Evolutionary conservation across 2,888 invertebrate species (phyloP).

Genomic region (Calameuta idolon): DNA sequence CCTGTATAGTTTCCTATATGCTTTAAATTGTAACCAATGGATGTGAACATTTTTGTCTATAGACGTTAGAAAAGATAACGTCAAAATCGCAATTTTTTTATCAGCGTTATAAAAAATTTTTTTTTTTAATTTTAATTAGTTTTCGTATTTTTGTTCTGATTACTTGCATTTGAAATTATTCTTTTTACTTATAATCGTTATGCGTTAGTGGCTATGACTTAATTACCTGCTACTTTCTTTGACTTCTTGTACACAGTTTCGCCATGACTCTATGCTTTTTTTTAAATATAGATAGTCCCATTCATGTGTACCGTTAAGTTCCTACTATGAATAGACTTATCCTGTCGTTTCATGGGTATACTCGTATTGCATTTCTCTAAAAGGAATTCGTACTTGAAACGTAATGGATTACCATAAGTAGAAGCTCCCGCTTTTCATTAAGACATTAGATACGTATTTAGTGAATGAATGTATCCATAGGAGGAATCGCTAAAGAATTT

Average conservation of each 20-base stretch:
- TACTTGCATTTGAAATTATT: neutral
- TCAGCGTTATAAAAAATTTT: neutral
- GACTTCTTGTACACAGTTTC: neutral
- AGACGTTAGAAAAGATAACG: neutral
- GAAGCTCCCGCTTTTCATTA: slow-evolving; percentile 39
- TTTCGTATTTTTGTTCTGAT: neutral
- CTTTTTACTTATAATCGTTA: neutral
- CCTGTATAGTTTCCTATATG: neutral
- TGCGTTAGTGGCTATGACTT: neutral
- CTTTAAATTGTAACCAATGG: neutral
- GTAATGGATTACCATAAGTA: neutral
- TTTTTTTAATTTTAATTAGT: neutral
- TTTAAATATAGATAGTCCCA: neutral
- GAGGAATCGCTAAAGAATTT: neutral
- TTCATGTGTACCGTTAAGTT: neutral
- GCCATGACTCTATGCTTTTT: neutral
- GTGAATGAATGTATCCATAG: slow-evolving; percentile 28
- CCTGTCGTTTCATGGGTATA: neutral
- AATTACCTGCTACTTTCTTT: neutral
- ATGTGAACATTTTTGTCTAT: neutral
- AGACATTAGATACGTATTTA: slow-evolving; percentile 28
- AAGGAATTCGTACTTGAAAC: neutral
- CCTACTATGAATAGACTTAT: neutral
- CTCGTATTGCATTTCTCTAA: neutral
- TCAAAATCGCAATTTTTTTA: neutral